These are phyloP conservation scores for Condylostylus longicornis DNA, from an alignment of 1,140 invertebrate genomes.

Conservation along the genomic window DNA sequence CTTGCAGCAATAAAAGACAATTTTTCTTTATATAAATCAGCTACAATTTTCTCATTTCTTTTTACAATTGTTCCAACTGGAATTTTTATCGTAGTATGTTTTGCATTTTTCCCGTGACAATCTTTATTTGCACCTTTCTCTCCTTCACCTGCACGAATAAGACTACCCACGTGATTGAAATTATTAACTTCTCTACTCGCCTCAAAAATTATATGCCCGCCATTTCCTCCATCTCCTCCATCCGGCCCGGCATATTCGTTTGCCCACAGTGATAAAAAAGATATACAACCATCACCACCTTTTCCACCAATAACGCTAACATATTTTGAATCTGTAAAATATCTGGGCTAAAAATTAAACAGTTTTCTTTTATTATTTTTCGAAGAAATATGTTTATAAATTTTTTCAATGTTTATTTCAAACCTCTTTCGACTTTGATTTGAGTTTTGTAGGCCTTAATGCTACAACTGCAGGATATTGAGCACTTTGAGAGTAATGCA, in stretches of 20 bases:
- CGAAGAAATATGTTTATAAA: too few species aligned
- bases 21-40: constrained; percentile 51
- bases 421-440: too few species aligned
- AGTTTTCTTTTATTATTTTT: too few species aligned
- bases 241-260: constrained; percentile 86
- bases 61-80: constrained; percentile 80
- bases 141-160: constrained; percentile 51
- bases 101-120: constrained; percentile 74
- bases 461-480: too few species aligned
- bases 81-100: constrained; percentile 61
- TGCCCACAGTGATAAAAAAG: constrained; percentile 59
- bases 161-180: constrained; percentile 47
- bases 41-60: constrained; percentile 42
- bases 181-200: constrained; percentile 53
- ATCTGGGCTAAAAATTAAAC: constrained; percentile 35
- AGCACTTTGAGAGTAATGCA: too few species aligned
- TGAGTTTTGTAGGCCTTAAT: too few species aligned
- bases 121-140: constrained; percentile 58
- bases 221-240: constrained; percentile 92
- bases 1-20: constrained; percentile 83
- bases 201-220: constrained; percentile 89
- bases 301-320: constrained; percentile 58
- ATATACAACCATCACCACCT: constrained; percentile 84
- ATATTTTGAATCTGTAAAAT: constrained; percentile 52
- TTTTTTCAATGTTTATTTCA: too few species aligned